These are phyloP conservation scores for Toxotes chatareus DNA, from an alignment of 2,113 vertebrate genomes.

Conservation along the genomic window DNA sequence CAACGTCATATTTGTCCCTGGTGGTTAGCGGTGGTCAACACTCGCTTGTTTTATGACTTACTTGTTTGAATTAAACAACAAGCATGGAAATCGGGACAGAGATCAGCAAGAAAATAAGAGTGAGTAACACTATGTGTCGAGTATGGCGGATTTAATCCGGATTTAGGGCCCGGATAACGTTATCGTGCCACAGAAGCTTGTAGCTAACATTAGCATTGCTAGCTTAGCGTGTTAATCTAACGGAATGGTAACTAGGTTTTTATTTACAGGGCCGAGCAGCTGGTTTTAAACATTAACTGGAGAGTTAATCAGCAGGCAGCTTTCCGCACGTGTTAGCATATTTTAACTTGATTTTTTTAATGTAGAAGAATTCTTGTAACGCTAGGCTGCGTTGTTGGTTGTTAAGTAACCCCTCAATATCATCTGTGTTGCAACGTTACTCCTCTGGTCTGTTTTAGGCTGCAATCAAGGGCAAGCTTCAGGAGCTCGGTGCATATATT, in stretches of 20 bases:
- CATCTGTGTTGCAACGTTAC: not conserved
- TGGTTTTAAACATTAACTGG: not conserved
- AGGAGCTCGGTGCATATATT: conserved; percentile 96
- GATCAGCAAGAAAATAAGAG: conserved; percentile 88
- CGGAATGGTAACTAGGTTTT: conserved; percentile 23
- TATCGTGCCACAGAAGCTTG: not conserved
- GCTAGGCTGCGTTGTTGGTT: too few species aligned
- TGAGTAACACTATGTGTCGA: conserved; percentile 29
- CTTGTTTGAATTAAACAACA: not conserved
- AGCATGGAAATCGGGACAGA: conserved; percentile 86
- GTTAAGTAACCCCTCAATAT: not conserved
- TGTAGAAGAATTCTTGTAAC: not conserved
- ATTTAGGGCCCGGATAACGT: fast-evolving
- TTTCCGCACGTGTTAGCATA: not conserved
- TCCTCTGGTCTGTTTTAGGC: conserved; percentile 81
- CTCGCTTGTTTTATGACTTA: not conserved
- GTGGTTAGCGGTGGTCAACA: not conserved
- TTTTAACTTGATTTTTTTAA: not conserved
- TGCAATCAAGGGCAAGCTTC: conserved; percentile 97
- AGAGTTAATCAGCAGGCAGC: not conserved
- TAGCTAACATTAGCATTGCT: conserved; percentile 48
- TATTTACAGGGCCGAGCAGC: conserved; percentile 11
- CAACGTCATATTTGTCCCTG: conserved; percentile 1
- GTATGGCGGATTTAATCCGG: not conserved
- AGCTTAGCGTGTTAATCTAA: not conserved